Conservation (phyloP, 2,888 invertebrate genomes). For the Tillus elongatus region DNA sequence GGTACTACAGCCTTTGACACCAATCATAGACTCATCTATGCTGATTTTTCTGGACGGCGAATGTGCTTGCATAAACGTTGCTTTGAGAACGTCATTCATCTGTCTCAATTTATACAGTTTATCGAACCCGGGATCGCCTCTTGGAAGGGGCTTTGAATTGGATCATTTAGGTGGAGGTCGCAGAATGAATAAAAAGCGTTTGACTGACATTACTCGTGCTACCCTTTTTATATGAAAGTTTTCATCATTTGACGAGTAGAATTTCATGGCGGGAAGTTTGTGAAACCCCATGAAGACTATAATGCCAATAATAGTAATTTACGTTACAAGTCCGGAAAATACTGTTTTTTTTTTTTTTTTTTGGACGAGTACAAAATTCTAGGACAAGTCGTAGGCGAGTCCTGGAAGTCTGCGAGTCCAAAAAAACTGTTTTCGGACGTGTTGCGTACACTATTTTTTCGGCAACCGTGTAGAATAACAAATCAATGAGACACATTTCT, state of each 20-base stretch:
- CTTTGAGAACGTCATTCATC: not conserved
- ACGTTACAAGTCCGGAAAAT: no score
- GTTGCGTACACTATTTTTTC: no score
- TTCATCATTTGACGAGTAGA: conserved; percentile 16
- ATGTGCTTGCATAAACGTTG: conserved; percentile 6
- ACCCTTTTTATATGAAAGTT: conserved; percentile 15
- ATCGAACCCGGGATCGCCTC: not conserved
- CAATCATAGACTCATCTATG: conserved; percentile 18
- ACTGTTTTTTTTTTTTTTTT: no score
- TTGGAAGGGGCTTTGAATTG: conserved; percentile 8
- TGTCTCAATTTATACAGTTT: conserved; percentile 1
- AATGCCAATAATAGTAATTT: conserved; percentile 5
- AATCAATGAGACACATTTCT: no score
- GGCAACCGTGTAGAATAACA: no score
- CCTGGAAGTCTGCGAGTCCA: no score
- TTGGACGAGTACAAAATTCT: no score
- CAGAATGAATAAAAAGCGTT: conserved; percentile 16
- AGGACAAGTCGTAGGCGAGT: no score
- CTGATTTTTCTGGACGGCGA: conserved; percentile 11
- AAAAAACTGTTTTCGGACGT: no score
- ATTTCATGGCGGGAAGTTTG: conserved; percentile 12
- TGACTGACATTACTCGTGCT: conserved; percentile 15
- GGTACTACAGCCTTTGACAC: conserved; percentile 14
- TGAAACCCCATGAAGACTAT: conserved; percentile 19
- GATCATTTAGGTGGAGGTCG: conserved; percentile 15